Evolutionary conservation across 2,113 vertebrate genomes (phyloP).

Genomic region (Nothocercus nigrocapillus): DNA sequence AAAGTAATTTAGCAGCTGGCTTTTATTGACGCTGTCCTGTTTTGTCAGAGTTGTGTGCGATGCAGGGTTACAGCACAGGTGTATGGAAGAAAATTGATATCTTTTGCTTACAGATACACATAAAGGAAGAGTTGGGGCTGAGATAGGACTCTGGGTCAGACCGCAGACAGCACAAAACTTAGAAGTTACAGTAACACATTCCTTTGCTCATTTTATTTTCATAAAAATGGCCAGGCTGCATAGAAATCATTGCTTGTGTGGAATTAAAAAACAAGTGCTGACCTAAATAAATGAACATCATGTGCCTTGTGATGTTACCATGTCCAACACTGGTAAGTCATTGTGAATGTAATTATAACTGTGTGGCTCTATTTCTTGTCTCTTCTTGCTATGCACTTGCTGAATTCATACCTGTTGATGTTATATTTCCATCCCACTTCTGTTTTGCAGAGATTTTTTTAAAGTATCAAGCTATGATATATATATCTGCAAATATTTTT

Average conservation of each 20-base stretch:
- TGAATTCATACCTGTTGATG: background rate
- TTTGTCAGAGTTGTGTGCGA: background rate
- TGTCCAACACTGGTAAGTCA: background rate
- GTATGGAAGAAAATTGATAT: background rate
- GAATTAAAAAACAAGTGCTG: background rate
- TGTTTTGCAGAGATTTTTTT: background rate
- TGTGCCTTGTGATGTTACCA: background rate
- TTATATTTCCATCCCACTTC: background rate
- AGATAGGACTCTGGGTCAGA: background rate
- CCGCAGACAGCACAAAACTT: background rate
- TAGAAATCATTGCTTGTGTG: background rate
- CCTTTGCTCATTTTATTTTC: background rate
- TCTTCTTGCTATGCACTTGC: background rate
- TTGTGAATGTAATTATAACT: background rate
- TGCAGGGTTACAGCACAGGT: background rate
- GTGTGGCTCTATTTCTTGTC: background rate
- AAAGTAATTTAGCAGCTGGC: background rate
- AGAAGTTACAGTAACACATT: background rate
- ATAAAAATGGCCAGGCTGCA: background rate
- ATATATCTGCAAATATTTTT: background rate
- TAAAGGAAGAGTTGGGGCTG: background rate
- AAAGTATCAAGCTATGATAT: background rate
- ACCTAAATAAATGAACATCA: background rate
- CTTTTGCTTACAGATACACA: accelerated
- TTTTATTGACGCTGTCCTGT: background rate